Evolutionary conservation across 1,140 invertebrate genomes (phyloP), one percentile per base, ranked within the genome.

Genomic region (Cataglyphis hispanica): DNA sequence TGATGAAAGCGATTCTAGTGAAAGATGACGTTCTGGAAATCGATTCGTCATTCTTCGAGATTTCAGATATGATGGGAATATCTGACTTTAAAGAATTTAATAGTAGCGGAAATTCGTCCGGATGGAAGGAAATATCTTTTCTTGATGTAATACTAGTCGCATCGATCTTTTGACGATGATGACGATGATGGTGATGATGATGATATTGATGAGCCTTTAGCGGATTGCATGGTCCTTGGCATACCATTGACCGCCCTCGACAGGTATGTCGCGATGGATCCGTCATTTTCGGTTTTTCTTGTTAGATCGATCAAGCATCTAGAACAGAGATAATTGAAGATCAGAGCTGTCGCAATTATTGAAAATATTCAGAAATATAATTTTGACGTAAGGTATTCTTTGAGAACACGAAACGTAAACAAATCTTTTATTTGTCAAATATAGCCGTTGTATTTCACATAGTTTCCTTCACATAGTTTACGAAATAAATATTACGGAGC

Each of bases 211-310:
- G 78, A 60, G 53, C 31, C 8, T 43, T 72, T 31, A 83, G 72
- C 1, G 86, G 86, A 67, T 91, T 92, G 72, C 91, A 92, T 3
- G 84, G 74, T 5, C 91, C 91, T 0, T 85, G 87, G 34, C 91
- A 92, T 0, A 86, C 80, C 31, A 76, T 66, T 40, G 77, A 37
- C 25, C 70, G 86, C 25, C 87, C 87, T 43, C 31, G 37, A 60
- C 72, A 86, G 67, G 64, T 27, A 22, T 86, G 87, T 63, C 70
- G 83, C 19, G 86, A 60, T 25, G 40, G 34, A 31, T 56, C 46
- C 74, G 72, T 88, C 58, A 6, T 70, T 3, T 16, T 86, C 50
- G 56, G 34, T 34, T 43, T 60, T 72, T 27, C 3, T 40, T 19
- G 61, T 64, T 27, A 40, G 19, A 72, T 80, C 60, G 34, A 60